Percentiles rank a stretch among this genome's conserved stretches.
phyloP scores from a whole-genome alignment of 2,113 vertebrate species.

The Bufo gargarizans region DNA sequence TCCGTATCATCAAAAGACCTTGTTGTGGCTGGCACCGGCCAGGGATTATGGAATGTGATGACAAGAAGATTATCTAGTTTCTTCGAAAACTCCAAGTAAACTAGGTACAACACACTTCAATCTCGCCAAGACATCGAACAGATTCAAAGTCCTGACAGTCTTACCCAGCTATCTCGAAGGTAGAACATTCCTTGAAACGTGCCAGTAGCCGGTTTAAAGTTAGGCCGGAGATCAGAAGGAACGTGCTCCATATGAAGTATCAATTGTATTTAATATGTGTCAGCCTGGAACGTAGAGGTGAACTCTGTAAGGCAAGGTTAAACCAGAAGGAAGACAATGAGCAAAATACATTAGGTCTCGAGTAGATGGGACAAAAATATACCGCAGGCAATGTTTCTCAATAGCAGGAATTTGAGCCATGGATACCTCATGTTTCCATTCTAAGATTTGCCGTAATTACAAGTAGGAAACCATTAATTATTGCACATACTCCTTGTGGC shows the following conservation, averaged over 20 bases:
- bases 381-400: too few species aligned
- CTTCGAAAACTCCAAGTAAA: slow-evolving; percentile 29
- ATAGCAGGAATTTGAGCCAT: too few species aligned
- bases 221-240: background rate
- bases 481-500: too few species aligned
- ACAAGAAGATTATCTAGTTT: slow-evolving; percentile 47
- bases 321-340: background rate
- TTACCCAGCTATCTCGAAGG: background rate
- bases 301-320: background rate
- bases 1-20: background rate
- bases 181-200: background rate
- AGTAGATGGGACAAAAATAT: too few species aligned
- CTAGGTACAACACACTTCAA: slow-evolving; percentile 29
- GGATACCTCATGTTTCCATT: too few species aligned
- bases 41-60: slow-evolving; percentile 46
- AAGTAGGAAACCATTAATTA: too few species aligned
- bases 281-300: background rate
- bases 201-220: background rate
- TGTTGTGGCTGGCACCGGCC: slow-evolving; percentile 12
- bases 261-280: background rate
- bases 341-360: background rate
- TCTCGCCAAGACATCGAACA: slow-evolving; percentile 1
- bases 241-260: background rate
- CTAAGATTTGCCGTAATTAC: too few species aligned
- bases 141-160: background rate